Evolutionary conservation across 2,888 invertebrate species (phyloP).

Genomic region (Ennomos erosarius): DNA sequence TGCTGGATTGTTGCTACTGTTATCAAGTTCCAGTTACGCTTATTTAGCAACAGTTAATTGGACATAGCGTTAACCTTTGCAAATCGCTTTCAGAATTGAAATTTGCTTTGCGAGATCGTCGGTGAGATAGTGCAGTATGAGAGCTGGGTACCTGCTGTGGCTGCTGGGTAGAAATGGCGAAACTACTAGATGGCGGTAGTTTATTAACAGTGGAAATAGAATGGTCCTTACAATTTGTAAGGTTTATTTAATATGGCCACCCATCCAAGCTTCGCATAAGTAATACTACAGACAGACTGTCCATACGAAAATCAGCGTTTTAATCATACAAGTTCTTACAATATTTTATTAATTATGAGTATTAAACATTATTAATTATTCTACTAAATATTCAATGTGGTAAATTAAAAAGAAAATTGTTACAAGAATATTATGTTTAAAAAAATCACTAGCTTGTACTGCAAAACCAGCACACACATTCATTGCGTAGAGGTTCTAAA

Average conservation of each 20-base stretch:
- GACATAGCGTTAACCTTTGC: slow-evolving; percentile 53
- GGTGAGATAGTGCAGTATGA: slow-evolving; percentile 41
- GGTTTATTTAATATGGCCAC: not conserved
- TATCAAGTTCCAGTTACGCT: slow-evolving; percentile 48
- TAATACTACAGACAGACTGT: not conserved
- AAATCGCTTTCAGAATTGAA: slow-evolving; percentile 51
- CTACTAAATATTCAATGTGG: too few relatives aligned
- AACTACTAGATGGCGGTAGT: slow-evolving; percentile 17
- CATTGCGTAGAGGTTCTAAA: too few relatives aligned
- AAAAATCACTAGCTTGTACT: too few relatives aligned
- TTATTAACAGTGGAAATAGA: slow-evolving; percentile 10
- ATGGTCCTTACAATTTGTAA: slow-evolving; percentile 14
- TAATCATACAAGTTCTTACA: too few relatives aligned
- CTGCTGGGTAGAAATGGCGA: slow-evolving; percentile 21
- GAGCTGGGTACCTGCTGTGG: slow-evolving; percentile 1
- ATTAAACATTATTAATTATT: too few relatives aligned
- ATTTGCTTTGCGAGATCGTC: slow-evolving; percentile 47
- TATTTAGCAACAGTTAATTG: slow-evolving; percentile 60
- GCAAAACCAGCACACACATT: too few relatives aligned
- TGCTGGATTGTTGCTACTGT: slow-evolving; percentile 31
- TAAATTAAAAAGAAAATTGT: too few relatives aligned
- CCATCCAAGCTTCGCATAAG: not conserved
- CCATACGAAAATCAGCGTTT: too few relatives aligned
- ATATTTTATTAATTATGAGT: too few relatives aligned
- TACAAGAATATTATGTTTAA: too few relatives aligned